These are phyloP conservation scores for Phasia obesa DNA, from an alignment of 2,888 invertebrate species.

Conservation along the genomic window DNA sequence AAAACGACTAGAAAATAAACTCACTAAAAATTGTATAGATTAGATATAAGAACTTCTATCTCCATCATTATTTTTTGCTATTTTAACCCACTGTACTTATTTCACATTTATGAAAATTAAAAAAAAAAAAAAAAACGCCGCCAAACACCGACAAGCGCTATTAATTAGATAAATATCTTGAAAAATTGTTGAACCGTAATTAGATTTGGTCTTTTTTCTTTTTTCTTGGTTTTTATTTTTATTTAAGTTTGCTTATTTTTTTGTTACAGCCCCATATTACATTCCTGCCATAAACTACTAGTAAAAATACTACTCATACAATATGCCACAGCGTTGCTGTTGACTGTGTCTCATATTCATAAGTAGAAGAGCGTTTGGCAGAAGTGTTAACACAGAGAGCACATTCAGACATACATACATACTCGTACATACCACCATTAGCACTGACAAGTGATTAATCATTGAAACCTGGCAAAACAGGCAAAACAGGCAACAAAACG, in stretches of 20 bases:
- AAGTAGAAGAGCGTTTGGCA: conserved; percentile 61
- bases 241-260: conserved; percentile 37
- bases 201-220: conserved; percentile 79
- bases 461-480: conserved; percentile 58
- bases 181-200: conserved; percentile 83
- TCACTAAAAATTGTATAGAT: too few relatives aligned
- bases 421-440: conserved; percentile 9
- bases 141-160: conserved; percentile 75
- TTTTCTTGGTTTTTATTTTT: conserved; percentile 27
- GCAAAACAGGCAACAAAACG: conserved; percentile 29
- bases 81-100: conserved; percentile 43
- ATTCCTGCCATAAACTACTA: conserved; percentile 35
- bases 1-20: too few relatives aligned
- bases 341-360: conserved; percentile 65
- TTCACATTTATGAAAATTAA: conserved; percentile 61
- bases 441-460: conserved; percentile 69
- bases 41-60: too few relatives aligned
- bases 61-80: background rate
- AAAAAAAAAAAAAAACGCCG: conserved; percentile 49
- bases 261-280: conserved; percentile 46
- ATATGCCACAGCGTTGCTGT: conserved; percentile 54
- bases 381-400: conserved; percentile 62
- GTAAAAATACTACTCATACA: conserved; percentile 35
- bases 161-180: conserved; percentile 83
- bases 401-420: too few relatives aligned